Evolutionary conservation across 2,888 invertebrate species (phyloP), one percentile per base, ranked within the genome.

Genomic region (Teinopalpus imperialis): DNA sequence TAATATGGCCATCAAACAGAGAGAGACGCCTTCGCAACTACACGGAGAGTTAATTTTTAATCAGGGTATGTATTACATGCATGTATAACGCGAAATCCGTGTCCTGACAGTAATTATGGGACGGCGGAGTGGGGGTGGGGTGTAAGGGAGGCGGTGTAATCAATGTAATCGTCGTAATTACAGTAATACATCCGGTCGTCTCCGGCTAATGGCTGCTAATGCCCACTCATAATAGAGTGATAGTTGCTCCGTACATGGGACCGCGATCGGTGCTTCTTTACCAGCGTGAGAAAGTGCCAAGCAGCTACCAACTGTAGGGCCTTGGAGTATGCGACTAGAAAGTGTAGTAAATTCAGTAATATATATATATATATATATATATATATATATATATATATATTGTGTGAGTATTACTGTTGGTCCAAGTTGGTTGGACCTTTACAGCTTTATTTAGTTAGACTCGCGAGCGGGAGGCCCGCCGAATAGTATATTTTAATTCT

Each of bases 131-230:
- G 7, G 12, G 1, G 31, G 1, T 2, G n/a, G 31, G 10, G 13
- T 26, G 10, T 21, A 2, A 20, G 27, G 9, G 32, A 8, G 24
- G 14, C 2, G 53, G 37, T 36, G 52, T 57, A 53, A 53, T 56
- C 54, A 53, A 51, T 52, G 62, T 61, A 63, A 68, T 63, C 56
- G 55, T 57, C 16, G 59, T 59, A 61, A 73, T 67, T 58, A 56
- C 53, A 30, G 63, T 60, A 64, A 67, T 69, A 54, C 48, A 57
- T 56, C 56, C 56, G 44, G 42, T 43, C 32, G 26, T 24, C 35
- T 10, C 12, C 36, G 40, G 36, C 41, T 42, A 45, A 47, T 47
- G 39, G 27, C 41, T 34, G 42, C 48, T 41, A 44, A 51, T 44
- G 44, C 39, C 44, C 32, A 32, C 36, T 40, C 32, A 41, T 44